Conservation (phyloP, 1,140 invertebrate genomes). For the Calliphora vicina region DNA sequence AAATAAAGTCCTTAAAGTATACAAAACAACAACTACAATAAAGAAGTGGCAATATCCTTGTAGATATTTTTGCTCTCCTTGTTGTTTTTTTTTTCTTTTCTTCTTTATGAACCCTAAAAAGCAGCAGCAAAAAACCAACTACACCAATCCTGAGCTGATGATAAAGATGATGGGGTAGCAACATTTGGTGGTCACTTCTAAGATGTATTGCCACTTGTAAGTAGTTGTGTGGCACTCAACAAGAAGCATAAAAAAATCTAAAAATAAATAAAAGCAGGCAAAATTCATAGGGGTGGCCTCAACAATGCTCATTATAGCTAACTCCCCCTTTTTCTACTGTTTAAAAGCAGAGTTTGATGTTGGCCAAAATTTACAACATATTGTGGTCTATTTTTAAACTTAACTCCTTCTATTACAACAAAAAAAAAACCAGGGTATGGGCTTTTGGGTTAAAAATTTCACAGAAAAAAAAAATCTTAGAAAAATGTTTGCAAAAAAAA, state of each 20-base stretch:
- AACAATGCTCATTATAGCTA: conserved; percentile 19
- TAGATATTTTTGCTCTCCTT: neutral
- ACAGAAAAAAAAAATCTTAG: neutral
- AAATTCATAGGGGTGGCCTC: neutral
- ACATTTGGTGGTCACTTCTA: conserved; percentile 25
- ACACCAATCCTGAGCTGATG: neutral
- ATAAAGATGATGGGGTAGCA: neutral
- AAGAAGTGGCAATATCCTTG: conserved; percentile 6
- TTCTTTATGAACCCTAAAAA: neutral
- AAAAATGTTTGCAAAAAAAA: conserved; percentile 2
- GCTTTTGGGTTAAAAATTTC: neutral
- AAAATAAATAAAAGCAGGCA: neutral
- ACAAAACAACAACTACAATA: neutral
- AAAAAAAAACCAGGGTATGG: too few species aligned
- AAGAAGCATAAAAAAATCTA: neutral
- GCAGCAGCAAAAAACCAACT: neutral
- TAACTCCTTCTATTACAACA: neutral
- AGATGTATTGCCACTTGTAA: conserved; percentile 14
- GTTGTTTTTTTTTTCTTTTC: neutral
- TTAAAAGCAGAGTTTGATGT: neutral
- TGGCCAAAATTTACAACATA: conserved; percentile 4
- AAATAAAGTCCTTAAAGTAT: conserved; percentile 19
- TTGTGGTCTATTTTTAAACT: conserved; percentile 10
- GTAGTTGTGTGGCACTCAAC: neutral
- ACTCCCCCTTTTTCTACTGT: too few species aligned